Evolutionary conservation across 2,888 invertebrate genomes (phyloP), one percentile per base, ranked within the genome.

Genomic region (Keiferia lycopersicella): DNA sequence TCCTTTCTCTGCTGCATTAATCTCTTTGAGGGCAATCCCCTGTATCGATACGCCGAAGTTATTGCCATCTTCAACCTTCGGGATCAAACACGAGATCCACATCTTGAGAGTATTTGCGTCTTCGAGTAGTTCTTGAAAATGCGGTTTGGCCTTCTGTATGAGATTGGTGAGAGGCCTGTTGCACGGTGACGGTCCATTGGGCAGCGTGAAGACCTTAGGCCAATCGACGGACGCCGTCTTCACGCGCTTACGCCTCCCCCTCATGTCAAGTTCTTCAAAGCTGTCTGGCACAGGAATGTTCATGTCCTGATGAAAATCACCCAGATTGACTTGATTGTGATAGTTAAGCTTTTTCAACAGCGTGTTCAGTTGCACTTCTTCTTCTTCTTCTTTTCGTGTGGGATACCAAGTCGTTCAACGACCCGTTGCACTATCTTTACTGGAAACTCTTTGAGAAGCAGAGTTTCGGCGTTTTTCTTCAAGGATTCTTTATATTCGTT

Each of bases 101-200:
- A 62, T 58, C 26, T 65, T 65, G n/a, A 65, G 30, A 4, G 62
- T 26, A 20, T 58, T 58, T 12, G 45, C 11, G 51, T 65, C 62
- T 20, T 65, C 62, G 8, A 62, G n/a, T 4, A 62, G 41, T 51
- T 65, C n/a, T 10, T 39, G 41, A 14, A 62, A n/a, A 20, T 62
- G 51, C 1, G 58, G 62, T 62, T 62, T 64, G 16, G 59, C n/a
- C 6, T 20, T 38, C 0, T 38, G 39, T 22, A 62, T 58, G 11
- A 62, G 22, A 3, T 62, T 58, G 41, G 51, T 18, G 0, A 62
- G 50, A 7, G 18, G 38, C 18, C 12, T 53, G 62, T 65, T 65
- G 50, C 64, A 61, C 0, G 64, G 64, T 16, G 53, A 20, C 0
- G 51, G 64, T 0, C 60, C 59, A 39, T 60, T 72, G 67, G 69